Percentiles rank a stretch among this genome's conserved stretches.
Evolutionary conservation across 2,888 invertebrate genomes (phyloP).

Genomic region (Sarcophaga variegata): DNA sequence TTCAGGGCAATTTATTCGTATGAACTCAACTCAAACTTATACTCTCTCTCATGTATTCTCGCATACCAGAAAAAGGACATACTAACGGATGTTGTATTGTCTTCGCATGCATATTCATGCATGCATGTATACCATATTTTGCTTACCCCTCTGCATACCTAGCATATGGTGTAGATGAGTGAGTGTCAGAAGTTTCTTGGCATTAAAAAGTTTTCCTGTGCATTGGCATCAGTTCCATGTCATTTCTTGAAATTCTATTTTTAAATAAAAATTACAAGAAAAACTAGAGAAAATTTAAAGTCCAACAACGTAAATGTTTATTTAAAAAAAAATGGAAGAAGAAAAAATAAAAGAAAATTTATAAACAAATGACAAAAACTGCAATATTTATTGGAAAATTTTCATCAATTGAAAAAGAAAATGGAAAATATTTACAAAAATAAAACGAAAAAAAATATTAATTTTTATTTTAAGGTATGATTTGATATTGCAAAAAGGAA

Average conservation of each 20-base stretch:
- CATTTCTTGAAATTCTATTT: background rate
- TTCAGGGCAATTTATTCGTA: conserved; percentile 11
- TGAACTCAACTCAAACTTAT: background rate
- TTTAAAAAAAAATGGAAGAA: background rate
- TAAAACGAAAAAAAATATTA: background rate
- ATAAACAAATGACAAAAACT: background rate
- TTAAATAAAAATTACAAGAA: background rate
- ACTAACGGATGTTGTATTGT: background rate
- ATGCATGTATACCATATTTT: background rate
- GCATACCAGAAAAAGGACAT: background rate
- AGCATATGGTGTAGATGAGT: too few species aligned
- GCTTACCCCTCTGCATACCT: background rate
- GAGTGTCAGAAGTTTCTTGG: background rate
- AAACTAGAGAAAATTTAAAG: background rate
- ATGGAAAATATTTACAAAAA: too few species aligned
- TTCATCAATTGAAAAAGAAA: too few species aligned
- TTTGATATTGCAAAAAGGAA: too few species aligned
- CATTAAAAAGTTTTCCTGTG: background rate
- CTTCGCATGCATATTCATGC: too few species aligned
- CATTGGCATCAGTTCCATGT: background rate
- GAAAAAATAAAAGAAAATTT: background rate
- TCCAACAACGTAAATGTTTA: background rate
- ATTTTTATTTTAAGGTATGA: background rate
- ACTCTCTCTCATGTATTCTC: too few species aligned
- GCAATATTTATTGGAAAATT: background rate